phyloP scores from a whole-genome alignment of 2,113 vertebrate genomes.

The Empidonax traillii region DNA sequence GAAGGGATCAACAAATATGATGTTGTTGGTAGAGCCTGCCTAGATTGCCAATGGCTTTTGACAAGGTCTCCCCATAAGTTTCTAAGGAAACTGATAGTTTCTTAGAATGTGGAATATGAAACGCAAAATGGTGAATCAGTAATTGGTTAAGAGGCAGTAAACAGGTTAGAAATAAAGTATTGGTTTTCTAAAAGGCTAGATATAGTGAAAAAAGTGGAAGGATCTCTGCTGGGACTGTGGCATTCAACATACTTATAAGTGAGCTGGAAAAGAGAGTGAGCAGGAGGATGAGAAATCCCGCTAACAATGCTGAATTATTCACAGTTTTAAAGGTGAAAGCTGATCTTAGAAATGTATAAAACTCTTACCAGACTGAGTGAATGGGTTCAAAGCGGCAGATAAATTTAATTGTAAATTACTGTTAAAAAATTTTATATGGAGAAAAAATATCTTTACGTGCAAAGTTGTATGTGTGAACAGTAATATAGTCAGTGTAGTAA shows the following conservation, averaged over 20 bases:
- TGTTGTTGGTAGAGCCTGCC: not conserved
- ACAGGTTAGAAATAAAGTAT: not conserved
- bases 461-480: not conserved
- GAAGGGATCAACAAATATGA: not conserved
- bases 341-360: not conserved
- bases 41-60: not conserved
- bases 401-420: not conserved
- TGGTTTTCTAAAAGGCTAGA: not conserved
- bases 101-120: not conserved
- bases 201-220: not conserved
- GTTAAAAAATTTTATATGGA: not conserved
- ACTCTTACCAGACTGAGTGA: not conserved
- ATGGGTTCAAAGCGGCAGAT: not conserved
- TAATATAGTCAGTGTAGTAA: not conserved
- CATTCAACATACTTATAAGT: not conserved
- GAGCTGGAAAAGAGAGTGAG: not conserved
- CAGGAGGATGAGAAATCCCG: not conserved
- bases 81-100: not conserved
- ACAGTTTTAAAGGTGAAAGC: not conserved
- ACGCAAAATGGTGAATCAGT: not conserved
- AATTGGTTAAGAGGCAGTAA: not conserved
- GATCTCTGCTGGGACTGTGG: not conserved
- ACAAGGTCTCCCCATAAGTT: not conserved
- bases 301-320: not conserved
- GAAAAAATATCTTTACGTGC: not conserved